These are phyloP conservation scores for Podotricha telesiphe DNA, from an alignment of 2,888 invertebrate species.

Conservation along the genomic window DNA sequence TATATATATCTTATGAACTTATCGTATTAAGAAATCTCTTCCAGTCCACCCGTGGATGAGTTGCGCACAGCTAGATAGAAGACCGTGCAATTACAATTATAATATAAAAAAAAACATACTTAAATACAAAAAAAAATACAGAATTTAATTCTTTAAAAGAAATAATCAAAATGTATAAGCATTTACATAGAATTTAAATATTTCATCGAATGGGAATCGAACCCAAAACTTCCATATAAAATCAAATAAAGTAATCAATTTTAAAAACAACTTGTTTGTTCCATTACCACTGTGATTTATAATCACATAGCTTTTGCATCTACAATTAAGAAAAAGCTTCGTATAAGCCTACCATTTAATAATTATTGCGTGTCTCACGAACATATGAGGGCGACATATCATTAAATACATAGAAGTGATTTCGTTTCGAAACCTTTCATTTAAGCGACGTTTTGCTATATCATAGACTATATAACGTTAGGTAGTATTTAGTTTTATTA, in stretches of 20 bases:
- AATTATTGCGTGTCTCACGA: conserved; percentile 19
- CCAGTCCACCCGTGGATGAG: no score
- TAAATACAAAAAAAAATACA: no score
- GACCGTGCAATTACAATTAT: no score
- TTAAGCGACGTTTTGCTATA: conserved; percentile 33
- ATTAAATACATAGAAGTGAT: conserved; percentile 12
- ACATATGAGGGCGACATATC: conserved; percentile 6
- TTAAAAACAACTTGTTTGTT: conserved; percentile 2
- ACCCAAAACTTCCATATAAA: not conserved
- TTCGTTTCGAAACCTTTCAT: conserved; percentile 28
- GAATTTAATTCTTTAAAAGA: no score
- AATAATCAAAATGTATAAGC: no score
- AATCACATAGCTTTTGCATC: conserved; percentile 3
- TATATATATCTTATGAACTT: no score
- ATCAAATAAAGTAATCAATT: not conserved
- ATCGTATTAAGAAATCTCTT: no score
- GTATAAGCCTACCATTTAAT: conserved; percentile 6
- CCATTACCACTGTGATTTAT: not conserved
- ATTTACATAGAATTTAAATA: no score
- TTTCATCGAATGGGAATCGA: no score
- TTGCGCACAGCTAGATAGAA: no score
- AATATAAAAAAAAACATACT: no score
- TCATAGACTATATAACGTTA: conserved; percentile 39
- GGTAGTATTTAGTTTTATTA: conserved; percentile 54
- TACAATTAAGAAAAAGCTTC: conserved; percentile 3